Evolutionary conservation across 2,888 invertebrate genomes (phyloP), one percentile per base, ranked within the genome.

Genomic region (Cephus spinipes): DNA sequence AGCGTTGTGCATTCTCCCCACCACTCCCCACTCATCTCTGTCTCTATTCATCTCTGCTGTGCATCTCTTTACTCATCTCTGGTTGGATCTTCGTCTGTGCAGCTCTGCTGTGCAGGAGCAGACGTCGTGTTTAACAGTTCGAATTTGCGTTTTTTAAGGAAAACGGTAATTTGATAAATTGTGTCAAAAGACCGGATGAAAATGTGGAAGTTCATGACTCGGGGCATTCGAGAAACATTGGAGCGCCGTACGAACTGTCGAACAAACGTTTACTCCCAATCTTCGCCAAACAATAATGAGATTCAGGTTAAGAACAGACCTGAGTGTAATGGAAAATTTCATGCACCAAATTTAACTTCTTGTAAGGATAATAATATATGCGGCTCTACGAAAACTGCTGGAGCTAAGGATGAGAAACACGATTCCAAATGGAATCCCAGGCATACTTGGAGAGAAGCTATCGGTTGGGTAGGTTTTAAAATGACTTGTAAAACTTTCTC

Each of bases 181-280:
- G 15, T 36, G 15, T 15, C 15, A 40, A 15, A 40, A 40, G 0
- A 40, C 1, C 40, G 2, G 15, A 15, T 6, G 4, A 40, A 40
- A 77, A 91, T 91, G 91, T 91, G 91, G 91, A 90, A 89, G 80
- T 88, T 85, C 35, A 84, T 91, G n/a, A 84, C 87, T 12, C 88
- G 90, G 30, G 89, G 90, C 69, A 88, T 91, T 76, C 89, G 90
- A 4, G 89, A 90, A 75, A 85, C 87, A 2, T 78, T 91, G 1
- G 90, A 90, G 77, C 86, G 88, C 78, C 88, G 89, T 30, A 82
- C 81, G 36, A 84, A 78, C 75, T 89, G 88, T 81, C 88, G 89
- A 31, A 89, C 90, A 6, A 90, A 89, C 75, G 82, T 90, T 76
- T 89, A 89, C 78, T 89, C 88, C 0, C 90, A 90, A 79, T 85